Conservation (phyloP, 2,888 invertebrate genomes). For the Acholoe squamosa region DNA sequence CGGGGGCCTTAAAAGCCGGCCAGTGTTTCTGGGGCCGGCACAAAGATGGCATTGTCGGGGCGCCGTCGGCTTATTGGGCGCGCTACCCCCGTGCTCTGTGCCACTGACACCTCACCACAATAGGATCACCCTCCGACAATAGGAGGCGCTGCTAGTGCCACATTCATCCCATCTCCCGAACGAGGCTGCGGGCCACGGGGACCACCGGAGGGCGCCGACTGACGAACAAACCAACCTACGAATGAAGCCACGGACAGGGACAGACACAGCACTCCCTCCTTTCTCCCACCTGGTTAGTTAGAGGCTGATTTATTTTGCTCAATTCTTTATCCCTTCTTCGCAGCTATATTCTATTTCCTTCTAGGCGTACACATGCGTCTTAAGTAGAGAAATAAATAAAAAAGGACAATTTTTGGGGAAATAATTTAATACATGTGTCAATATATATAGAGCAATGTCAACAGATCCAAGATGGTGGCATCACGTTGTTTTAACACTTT, state of each 20-base stretch:
- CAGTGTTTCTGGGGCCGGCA: slow-evolving; percentile 9
- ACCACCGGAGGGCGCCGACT: neutral
- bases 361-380: too few species aligned
- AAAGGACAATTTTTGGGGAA: too few species aligned
- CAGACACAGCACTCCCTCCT: neutral
- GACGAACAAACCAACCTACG: neutral
- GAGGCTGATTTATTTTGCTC: neutral
- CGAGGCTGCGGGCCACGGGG: slow-evolving; percentile 36
- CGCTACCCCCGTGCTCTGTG: neutral
- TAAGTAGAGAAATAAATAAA: too few species aligned
- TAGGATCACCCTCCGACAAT: slow-evolving; percentile 43
- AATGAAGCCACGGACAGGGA: neutral
- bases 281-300: neutral
- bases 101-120: slow-evolving; percentile 42
- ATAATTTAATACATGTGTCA: too few species aligned
- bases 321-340: neutral
- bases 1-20: slow-evolving; percentile 13
- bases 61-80: neutral
- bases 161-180: slow-evolving; percentile 36
- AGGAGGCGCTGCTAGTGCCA: slow-evolving; percentile 38
- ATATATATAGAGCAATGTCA: neutral
- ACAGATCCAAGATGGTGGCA: neutral
- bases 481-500: neutral
- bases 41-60: neutral
- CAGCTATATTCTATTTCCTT: too few species aligned